Evolutionary conservation across 2,888 invertebrate genomes (phyloP), one percentile per base, ranked within the genome.

Genomic region (Epinotia bilunana): DNA sequence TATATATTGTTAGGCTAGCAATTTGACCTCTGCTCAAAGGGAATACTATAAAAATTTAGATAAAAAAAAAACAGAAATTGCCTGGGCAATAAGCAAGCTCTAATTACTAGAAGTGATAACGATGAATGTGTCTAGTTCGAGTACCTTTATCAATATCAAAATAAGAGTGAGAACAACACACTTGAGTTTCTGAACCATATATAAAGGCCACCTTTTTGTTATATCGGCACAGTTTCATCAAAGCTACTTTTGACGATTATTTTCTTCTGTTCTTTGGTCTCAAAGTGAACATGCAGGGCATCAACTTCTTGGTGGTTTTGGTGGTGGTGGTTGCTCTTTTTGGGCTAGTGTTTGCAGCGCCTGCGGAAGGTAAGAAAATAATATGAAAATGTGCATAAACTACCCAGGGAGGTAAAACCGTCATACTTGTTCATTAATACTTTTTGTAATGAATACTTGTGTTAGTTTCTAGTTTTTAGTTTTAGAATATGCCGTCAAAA

Each of bases 221-320:
- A 13, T 9, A 69, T 20, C 63, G 60, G 69, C 23, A 69, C 58
- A 69, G 69, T 69, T 28, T 69, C 57, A 55, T 16, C 16, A 46
- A 23, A n/a, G 53, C 23, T 18, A 39, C 43, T 46, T 16, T 7
- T 16, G n/a, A 58, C 20, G 16, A 43, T 23, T 43, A 18, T 43
- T 46, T 69, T 2, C 23, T 60, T 5, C 28, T 6, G 1, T 13
- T 3, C 18, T 16, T 43, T 33, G 16, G 11, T 20, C 16, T 20
- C 23, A 23, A 7, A 69, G 55, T 64, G 23, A 74, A 74, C 53
- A 74, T 74, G 74, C 70, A 74, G 70, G 60, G 60, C 53, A 23
- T 70, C 3, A 74, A 74, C 64, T n/a, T 60, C 39, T 49, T 60
- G 1, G 63, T 74, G 1, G 13, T 60, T n/a, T 23, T 74, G 70